phyloP scores from a whole-genome alignment of 2,797 vertebrate genomes.

The Peromyscus attwateri region DNA sequence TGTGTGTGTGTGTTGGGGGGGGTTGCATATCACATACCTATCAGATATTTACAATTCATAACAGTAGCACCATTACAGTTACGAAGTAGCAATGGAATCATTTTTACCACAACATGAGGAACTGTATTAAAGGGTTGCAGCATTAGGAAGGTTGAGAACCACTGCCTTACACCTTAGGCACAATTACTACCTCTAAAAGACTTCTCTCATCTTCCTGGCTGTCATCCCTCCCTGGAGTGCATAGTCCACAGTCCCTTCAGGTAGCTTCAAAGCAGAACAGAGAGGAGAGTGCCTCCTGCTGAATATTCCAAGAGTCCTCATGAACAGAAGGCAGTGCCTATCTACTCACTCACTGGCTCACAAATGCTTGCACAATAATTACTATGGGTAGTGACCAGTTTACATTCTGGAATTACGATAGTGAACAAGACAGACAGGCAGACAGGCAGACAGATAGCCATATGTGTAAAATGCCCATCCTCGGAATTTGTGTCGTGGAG shows the following conservation, averaged over 20 bases:
- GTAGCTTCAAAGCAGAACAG: neutral
- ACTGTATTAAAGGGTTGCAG: neutral
- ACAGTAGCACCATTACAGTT: neutral
- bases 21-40: neutral
- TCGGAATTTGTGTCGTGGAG: neutral
- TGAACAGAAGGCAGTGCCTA: accelerated
- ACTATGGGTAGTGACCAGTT: neutral
- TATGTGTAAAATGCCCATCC: neutral
- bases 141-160: neutral
- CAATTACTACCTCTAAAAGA: accelerated
- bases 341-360: neutral
- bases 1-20: neutral
- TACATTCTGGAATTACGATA: neutral
- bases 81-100: neutral
- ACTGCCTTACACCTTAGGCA: neutral
- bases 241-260: neutral
- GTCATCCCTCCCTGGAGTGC: neutral
- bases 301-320: neutral
- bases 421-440: neutral
- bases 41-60: neutral
- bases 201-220: neutral
- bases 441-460: neutral
- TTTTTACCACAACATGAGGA: neutral
- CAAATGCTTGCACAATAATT: neutral
- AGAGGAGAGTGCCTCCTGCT: neutral